A percentile compares a stretch with the other conserved stretches of the same genome.
phyloP scores from a whole-genome alignment of 2,797 vertebrate species.

The Phoxinus dragarum region DNA sequence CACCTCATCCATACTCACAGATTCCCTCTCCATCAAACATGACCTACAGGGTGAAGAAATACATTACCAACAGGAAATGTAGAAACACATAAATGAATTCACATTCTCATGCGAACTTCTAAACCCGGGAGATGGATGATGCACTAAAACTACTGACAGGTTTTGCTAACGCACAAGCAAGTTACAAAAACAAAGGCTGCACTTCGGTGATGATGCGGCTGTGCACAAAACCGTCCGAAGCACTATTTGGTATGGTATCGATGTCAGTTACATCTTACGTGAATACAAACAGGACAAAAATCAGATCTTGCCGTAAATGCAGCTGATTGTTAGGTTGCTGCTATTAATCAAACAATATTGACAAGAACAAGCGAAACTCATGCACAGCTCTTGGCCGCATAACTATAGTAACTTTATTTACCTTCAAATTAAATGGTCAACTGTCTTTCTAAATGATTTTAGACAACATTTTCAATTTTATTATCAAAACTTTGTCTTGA shows the following conservation, averaged over 20 bases:
- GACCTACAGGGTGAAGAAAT: slow-evolving; percentile 54
- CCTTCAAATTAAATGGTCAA: background rate
- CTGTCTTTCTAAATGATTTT: background rate
- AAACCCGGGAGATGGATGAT: slow-evolving; percentile 24
- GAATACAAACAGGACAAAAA: background rate
- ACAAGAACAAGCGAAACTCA: background rate
- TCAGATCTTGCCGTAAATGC: background rate
- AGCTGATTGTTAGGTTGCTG: background rate
- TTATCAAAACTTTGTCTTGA: background rate
- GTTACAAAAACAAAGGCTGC: slow-evolving; percentile 2
- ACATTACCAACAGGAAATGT: slow-evolving; percentile 32
- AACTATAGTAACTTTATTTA: background rate
- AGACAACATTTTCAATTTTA: background rate
- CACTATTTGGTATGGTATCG: background rate
- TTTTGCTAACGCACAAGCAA: background rate
- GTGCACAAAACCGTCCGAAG: background rate
- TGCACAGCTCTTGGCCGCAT: background rate
- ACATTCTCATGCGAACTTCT: slow-evolving; percentile 28
- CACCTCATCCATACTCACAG: slow-evolving; percentile 42
- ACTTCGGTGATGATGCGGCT: background rate
- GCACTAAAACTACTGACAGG: slow-evolving; percentile 17
- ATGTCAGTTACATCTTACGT: background rate
- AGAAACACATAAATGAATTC: slow-evolving; percentile 41
- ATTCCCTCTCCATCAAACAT: slow-evolving; percentile 53
- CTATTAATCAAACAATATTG: background rate